phyloP scores from a whole-genome alignment of 2,888 invertebrate species.

The Siphlonurus alternatus region DNA sequence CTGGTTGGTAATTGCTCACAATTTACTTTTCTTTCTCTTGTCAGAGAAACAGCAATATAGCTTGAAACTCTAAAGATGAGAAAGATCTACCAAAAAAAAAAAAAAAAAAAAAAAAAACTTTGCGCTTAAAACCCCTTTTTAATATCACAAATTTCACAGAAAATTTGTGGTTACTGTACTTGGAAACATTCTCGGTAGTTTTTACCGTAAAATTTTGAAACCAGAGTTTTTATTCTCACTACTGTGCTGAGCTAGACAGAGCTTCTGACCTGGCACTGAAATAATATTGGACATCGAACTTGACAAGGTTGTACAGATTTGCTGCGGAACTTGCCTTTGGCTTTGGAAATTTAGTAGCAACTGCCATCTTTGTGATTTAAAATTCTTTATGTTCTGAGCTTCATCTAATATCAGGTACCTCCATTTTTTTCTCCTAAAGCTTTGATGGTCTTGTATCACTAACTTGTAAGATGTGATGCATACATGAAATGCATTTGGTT shows the following conservation, averaged over 20 bases:
- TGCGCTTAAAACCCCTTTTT: too few species aligned
- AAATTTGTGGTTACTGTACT: too few species aligned
- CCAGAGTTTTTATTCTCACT: too few species aligned
- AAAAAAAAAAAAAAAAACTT: too few species aligned
- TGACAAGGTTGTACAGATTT: too few species aligned
- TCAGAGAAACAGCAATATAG: neutral
- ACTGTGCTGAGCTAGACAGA: too few species aligned
- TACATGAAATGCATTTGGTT: conserved; percentile 94
- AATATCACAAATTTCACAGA: too few species aligned
- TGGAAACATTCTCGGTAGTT: too few species aligned
- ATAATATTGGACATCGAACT: too few species aligned
- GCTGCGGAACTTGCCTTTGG: conserved; percentile 58
- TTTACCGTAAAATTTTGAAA: too few species aligned
- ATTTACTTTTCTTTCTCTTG: neutral
- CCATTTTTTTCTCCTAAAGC: conserved; percentile 95
- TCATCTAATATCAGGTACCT: conserved; percentile 95
- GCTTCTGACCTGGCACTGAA: too few species aligned
- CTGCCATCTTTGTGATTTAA: conserved; percentile 98
- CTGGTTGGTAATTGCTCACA: neutral
- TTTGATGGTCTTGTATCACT: conserved; percentile 95
- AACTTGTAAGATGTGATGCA: conserved; percentile 97
- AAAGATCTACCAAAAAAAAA: neutral
- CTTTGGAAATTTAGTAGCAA: conserved; percentile 86
- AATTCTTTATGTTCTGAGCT: conserved; percentile 99
- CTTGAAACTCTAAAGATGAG: neutral